phyloP scores from a whole-genome alignment of 2,113 vertebrate genomes.

The Urocolius indicus region DNA sequence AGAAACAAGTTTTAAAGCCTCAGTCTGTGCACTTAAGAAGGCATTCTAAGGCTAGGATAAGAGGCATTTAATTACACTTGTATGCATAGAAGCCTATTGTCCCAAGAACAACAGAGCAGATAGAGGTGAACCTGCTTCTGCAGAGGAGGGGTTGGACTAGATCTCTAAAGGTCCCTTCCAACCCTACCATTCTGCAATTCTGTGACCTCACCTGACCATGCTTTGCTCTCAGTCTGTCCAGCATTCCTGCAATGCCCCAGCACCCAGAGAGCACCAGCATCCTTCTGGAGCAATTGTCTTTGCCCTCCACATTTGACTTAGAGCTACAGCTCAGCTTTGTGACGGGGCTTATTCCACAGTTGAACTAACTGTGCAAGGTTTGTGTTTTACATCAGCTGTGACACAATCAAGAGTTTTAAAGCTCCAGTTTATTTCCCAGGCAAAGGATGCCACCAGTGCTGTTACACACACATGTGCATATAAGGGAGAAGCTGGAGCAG shows the following conservation, averaged over 20 bases:
- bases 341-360: accelerated
- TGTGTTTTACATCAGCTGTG: background rate
- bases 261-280: background rate
- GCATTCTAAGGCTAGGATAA: background rate
- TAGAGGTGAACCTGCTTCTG: too few relatives aligned
- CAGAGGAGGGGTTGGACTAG: too few relatives aligned
- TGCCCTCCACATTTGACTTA: background rate
- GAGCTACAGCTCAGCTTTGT: background rate
- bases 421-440: background rate
- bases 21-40: background rate
- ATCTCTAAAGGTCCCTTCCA: too few relatives aligned
- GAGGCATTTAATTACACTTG: background rate
- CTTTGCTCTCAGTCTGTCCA: background rate
- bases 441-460: background rate
- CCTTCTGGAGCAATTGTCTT: background rate
- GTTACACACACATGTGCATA: accelerated
- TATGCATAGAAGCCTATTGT: background rate
- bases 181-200: too few relatives aligned
- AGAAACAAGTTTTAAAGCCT: background rate
- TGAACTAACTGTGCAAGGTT: background rate
- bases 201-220: background rate
- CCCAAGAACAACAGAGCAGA: background rate
- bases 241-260: accelerated
- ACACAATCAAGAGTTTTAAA: background rate
- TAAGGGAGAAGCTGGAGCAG: background rate